phyloP scores from a whole-genome alignment of 2,113 vertebrate species.

The Gasterosteus aculeatus region DNA sequence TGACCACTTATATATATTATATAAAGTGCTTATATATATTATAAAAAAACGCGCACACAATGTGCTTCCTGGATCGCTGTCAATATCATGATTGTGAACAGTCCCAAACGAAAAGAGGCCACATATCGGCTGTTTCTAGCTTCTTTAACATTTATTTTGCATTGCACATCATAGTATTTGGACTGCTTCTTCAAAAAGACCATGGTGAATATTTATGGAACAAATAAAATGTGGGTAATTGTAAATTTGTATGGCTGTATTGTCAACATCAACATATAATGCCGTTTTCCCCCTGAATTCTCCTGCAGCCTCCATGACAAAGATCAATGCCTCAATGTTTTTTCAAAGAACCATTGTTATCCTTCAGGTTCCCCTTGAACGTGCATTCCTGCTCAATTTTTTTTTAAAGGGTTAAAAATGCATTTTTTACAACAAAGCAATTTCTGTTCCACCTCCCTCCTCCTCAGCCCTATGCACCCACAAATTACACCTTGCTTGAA shows the following conservation, averaged over 20 bases:
- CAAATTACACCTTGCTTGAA: constrained; percentile 36
- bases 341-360: background rate
- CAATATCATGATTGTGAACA: background rate
- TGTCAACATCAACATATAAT: background rate
- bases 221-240: background rate
- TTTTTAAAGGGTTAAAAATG: constrained; percentile 2
- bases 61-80: background rate
- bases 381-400: constrained; percentile 11
- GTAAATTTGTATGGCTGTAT: background rate
- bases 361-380: background rate
- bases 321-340: background rate
- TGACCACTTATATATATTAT: no score
- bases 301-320: background rate
- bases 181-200: background rate
- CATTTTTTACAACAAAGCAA: constrained; percentile 14
- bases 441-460: constrained; percentile 26
- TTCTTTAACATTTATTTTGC: background rate
- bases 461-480: constrained; percentile 19
- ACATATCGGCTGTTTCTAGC: background rate
- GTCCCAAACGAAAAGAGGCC: background rate
- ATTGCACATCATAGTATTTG: background rate
- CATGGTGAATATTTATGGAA: no score
- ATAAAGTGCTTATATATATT: no score
- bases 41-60: no score
- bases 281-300: background rate